Evolutionary conservation across 1,140 invertebrate genomes (phyloP).

Genomic region (Contarinia nasturtii): DNA sequence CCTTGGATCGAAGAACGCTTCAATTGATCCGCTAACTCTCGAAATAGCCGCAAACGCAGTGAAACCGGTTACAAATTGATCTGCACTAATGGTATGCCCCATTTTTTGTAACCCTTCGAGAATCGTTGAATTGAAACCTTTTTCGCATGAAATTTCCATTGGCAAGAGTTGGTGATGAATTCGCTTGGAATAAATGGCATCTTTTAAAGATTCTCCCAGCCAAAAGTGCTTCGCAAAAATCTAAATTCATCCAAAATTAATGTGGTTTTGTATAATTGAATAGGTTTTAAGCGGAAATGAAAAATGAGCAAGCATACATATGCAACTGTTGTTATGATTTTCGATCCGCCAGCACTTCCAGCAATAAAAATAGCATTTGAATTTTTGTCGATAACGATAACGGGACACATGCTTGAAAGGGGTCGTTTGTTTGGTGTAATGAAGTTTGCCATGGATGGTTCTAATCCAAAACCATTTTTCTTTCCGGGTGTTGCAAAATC

Average conservation of each 20-base stretch:
- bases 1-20: neutral
- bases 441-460: conserved; percentile 61
- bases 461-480: conserved; percentile 63
- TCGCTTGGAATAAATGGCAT: neutral
- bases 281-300: neutral
- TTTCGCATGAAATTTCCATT: neutral
- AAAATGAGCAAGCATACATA: conserved; percentile 28
- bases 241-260: neutral
- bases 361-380: conserved; percentile 61
- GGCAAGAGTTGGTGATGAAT: neutral
- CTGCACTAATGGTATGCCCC: neutral
- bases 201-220: neutral
- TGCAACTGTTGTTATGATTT: conserved; percentile 74
- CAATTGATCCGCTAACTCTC: neutral
- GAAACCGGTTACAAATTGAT: neutral
- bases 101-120: neutral
- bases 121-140: neutral
- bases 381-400: conserved; percentile 53
- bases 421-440: conserved; percentile 77
- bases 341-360: conserved; percentile 81
- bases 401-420: conserved; percentile 79
- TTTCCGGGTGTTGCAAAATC: conserved; percentile 66
- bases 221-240: neutral
- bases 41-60: neutral
- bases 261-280: neutral